Base-by-base conservation (phyloP, 1,140 invertebrate genomes). In the Rhopalosiphum maidis region DNA sequence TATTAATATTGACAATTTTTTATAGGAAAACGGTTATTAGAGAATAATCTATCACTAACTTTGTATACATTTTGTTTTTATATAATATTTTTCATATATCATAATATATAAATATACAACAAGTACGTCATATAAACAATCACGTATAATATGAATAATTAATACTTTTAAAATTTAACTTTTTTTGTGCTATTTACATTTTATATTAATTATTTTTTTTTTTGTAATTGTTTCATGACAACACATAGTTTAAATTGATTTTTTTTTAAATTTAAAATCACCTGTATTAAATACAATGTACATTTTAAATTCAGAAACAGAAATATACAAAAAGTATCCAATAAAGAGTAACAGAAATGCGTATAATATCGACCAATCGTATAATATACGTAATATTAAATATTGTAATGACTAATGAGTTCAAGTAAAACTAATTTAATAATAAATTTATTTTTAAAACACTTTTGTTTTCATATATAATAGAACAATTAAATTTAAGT, bases 401-500 rank as follows among this genome's bases (percentile, higher is more conserved):
- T 48, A 51, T 51, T 51, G 48, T 18, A 18, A 46, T 51, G 48
- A 51, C 48, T n/a, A n/a, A 35, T 4, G 60, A 77, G 30, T 77
- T 68, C 5, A n/a, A 2, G n/a, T 18, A 11, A n/a, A 77, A n/a
- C n/a, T 77, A 77, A 77, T n/a, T 77, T 18, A 77, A n/a, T 18
- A 77, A n/a, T n/a, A 77, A 77, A n/a, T 77, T 77, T n/a, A n/a
- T 77, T 77, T 77, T 77, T 77, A n/a, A n/a, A 77, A 77, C 60
- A 18, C n/a, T 77, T 68, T 68, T 68, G 60, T 68, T 68, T n/a
- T 77, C n/a, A n/a, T n/a, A 68, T 30, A 77, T 18, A n/a, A 77
- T n/a, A 77, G 30, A 77, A 77, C n/a, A n/a, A 77, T 77, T n/a
- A 77, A n/a, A n/a, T 77, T 18, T n/a, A 77, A 77, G n/a, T n/a